Conservation (phyloP, 2,113 vertebrate species). For the Ailuropoda melanoleuca region DNA sequence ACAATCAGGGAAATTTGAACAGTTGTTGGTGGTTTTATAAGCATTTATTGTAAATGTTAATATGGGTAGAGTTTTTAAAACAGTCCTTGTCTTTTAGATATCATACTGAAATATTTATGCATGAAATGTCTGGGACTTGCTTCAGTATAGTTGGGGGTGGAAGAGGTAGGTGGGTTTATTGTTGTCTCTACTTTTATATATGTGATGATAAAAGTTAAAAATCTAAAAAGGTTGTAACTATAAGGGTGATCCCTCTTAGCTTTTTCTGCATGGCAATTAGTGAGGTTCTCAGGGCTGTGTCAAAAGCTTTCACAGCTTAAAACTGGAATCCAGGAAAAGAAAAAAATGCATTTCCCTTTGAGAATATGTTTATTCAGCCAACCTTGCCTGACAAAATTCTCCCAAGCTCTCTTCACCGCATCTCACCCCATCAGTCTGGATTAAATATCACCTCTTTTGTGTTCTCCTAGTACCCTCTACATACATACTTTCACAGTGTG, state of each 20-base stretch:
- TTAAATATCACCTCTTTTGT: not conserved
- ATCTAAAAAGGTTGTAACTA: not conserved
- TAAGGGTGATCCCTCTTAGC: not conserved
- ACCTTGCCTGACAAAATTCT: not conserved
- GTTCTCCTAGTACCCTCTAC: not conserved
- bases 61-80: not conserved
- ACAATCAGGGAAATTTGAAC: not conserved
- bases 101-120: not conserved
- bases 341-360: not conserved
- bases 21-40: not conserved
- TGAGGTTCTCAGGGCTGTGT: not conserved
- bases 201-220: not conserved
- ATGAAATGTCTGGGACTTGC: not conserved
- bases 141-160: not conserved
- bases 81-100: not conserved
- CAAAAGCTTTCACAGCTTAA: constrained; percentile 20
- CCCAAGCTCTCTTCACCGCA: not conserved
- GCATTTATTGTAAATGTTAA: not conserved
- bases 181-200: not conserved
- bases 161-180: not conserved
- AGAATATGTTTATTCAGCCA: not conserved
- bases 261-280: not conserved
- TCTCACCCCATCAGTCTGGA: not conserved
- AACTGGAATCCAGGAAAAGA: not conserved
- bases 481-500: not conserved